These are phyloP conservation scores for Hydriomena furcata DNA, from an alignment of 2,888 invertebrate species.

Conservation along the genomic window DNA sequence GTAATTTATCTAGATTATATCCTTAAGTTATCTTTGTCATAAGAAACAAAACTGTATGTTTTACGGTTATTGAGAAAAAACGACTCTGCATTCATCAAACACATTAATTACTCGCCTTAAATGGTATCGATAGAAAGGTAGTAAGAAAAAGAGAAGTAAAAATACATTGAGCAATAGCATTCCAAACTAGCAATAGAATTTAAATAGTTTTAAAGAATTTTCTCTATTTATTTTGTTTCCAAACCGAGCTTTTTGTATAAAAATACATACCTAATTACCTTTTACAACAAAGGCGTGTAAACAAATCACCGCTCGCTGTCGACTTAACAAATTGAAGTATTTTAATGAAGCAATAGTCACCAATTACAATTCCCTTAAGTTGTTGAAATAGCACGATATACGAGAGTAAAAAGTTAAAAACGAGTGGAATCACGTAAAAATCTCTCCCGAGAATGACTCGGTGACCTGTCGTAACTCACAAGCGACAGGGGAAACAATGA, in stretches of 20 bases:
- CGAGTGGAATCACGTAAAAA: conserved; percentile 53
- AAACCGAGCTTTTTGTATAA: conserved; percentile 12
- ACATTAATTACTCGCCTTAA: too few species aligned
- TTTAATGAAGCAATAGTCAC: conserved; percentile 72
- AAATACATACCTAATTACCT: conserved; percentile 21
- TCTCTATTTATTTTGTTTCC: conserved; percentile 12
- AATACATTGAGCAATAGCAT: neutral
- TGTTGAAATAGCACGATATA: conserved; percentile 57
- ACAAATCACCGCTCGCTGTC: conserved; percentile 70
- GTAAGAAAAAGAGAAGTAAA: neutral
- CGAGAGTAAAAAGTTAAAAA: conserved; percentile 53
- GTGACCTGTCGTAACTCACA: conserved; percentile 38
- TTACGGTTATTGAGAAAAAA: too few species aligned
- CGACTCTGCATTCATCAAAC: too few species aligned
- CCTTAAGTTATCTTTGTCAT: too few species aligned
- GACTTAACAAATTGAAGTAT: conserved; percentile 69
- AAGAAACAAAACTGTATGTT: too few species aligned
- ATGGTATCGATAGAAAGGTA: too few species aligned
- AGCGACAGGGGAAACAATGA: conserved; percentile 18
- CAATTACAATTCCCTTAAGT: conserved; percentile 66
- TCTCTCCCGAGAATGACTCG: conserved; percentile 40
- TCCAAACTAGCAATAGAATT: neutral
- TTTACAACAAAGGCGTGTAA: conserved; percentile 52
- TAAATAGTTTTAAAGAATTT: conserved; percentile 19
- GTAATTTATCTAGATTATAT: too few species aligned